Evolutionary conservation across 2,797 vertebrate species (phyloP).

Genomic region (Myotis vivesi): DNA sequence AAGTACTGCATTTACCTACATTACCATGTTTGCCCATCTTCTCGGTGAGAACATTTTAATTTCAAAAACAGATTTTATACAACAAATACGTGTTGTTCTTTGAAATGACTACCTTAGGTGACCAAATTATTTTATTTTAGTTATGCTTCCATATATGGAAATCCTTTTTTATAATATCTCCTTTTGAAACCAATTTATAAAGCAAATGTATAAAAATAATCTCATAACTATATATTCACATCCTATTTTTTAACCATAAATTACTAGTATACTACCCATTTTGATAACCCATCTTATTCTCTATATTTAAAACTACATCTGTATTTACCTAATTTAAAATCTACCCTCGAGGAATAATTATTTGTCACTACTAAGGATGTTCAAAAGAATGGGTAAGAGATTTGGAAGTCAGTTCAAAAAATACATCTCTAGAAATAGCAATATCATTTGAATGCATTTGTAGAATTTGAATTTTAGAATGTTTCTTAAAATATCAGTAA

Average conservation of each 20-base stretch:
- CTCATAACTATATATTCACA: background rate
- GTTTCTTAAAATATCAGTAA: constrained; percentile 25
- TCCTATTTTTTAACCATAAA: constrained; percentile 25
- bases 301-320: constrained; percentile 34
- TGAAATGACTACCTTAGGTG: background rate
- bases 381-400: constrained; percentile 56
- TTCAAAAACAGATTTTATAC: background rate
- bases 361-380: constrained; percentile 31
- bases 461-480: constrained; percentile 53
- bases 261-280: background rate
- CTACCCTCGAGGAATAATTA: constrained; percentile 22
- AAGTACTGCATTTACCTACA: no score
- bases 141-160: constrained; percentile 21
- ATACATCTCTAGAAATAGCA: constrained; percentile 60
- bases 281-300: constrained; percentile 23
- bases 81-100: background rate
- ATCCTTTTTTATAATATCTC: background rate
- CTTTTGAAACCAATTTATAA: constrained; percentile 14
- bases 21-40: background rate
- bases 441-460: constrained; percentile 51
- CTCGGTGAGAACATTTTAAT: background rate
- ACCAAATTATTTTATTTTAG: background rate
- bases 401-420: constrained; percentile 57
- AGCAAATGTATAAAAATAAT: background rate
- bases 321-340: constrained; percentile 65